Percentiles rank a stretch among this genome's conserved stretches.
phyloP scores from a whole-genome alignment of 1,140 invertebrate genomes.

The Caenorhabditis brenneri region DNA sequence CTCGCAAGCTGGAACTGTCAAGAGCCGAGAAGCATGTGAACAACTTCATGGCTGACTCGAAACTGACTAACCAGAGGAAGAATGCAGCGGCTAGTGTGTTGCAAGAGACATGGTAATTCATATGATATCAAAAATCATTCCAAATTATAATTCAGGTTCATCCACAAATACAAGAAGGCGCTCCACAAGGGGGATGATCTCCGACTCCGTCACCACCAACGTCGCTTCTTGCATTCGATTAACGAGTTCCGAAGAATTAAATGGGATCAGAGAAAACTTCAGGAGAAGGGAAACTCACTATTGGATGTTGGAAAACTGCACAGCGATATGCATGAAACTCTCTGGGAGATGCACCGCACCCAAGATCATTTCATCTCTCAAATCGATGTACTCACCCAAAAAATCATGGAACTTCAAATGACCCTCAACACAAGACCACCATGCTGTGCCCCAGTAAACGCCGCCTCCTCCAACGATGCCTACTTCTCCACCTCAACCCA shows the following conservation, averaged over 20 bases:
- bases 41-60: constrained; percentile 71
- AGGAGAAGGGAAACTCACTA: constrained; percentile 69
- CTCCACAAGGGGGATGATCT: constrained; percentile 69
- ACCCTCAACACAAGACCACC: not conserved
- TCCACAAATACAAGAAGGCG: constrained; percentile 68
- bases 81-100: constrained; percentile 75
- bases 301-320: constrained; percentile 70
- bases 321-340: constrained; percentile 70
- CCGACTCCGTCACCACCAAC: constrained; percentile 67
- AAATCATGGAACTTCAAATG: constrained; percentile 53
- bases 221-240: constrained; percentile 69
- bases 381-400: constrained; percentile 63
- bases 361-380: constrained; percentile 70
- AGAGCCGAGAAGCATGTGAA: constrained; percentile 71
- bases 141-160: constrained; percentile 61
- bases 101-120: constrained; percentile 73
- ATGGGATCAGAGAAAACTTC: constrained; percentile 70
- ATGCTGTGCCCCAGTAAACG: constrained; percentile 72
- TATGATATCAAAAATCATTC: not conserved
- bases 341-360: constrained; percentile 71
- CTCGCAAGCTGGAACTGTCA: constrained; percentile 69
- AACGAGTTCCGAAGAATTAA: constrained; percentile 70
- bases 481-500: not conserved
- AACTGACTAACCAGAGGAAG: constrained; percentile 72
- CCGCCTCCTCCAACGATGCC: not conserved